These are phyloP conservation scores for Limnephilus rhombicus DNA, from an alignment of 2,888 invertebrate species.

Conservation along the genomic window DNA sequence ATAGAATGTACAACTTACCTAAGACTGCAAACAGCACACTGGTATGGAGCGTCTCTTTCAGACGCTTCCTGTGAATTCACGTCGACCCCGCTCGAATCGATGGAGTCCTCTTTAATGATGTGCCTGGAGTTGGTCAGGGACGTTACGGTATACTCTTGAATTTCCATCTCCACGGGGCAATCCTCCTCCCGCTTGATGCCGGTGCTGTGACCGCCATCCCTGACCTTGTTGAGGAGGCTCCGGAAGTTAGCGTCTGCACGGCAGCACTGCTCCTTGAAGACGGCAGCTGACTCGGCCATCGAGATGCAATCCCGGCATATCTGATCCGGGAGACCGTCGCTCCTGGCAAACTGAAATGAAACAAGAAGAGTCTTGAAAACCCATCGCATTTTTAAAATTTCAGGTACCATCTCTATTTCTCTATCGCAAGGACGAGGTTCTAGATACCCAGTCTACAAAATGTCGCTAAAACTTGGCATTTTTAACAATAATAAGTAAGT, in stretches of 20 bases:
- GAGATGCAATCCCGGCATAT: conserved; percentile 71
- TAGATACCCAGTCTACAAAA: too few relatives aligned
- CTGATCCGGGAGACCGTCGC: conserved; percentile 71
- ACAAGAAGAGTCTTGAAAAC: not conserved
- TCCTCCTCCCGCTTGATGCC: conserved; percentile 46
- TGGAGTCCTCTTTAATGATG: conserved; percentile 11
- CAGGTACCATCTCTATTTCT: not conserved
- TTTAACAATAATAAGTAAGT: not conserved
- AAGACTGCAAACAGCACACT: conserved; percentile 35
- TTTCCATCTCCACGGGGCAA: not conserved
- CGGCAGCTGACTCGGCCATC: conserved; percentile 71
- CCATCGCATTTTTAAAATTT: not conserved
- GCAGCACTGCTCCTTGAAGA: conserved; percentile 72
- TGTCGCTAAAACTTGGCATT: not conserved
- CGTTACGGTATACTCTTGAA: not conserved
- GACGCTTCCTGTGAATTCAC: not conserved
- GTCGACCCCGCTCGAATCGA: conserved; percentile 26
- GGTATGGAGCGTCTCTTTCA: conserved; percentile 23
- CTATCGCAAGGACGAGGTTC: too few relatives aligned
- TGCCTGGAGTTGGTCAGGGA: not conserved
- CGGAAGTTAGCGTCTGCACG: conserved; percentile 70
- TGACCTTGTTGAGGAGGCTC: conserved; percentile 4
- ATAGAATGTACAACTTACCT: conserved; percentile 15
- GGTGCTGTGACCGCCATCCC: not conserved
- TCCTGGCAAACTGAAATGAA: conserved; percentile 67